phyloP scores from a whole-genome alignment of 92 coral and sea anemone species.

The Parazoanthus swiftii region DNA sequence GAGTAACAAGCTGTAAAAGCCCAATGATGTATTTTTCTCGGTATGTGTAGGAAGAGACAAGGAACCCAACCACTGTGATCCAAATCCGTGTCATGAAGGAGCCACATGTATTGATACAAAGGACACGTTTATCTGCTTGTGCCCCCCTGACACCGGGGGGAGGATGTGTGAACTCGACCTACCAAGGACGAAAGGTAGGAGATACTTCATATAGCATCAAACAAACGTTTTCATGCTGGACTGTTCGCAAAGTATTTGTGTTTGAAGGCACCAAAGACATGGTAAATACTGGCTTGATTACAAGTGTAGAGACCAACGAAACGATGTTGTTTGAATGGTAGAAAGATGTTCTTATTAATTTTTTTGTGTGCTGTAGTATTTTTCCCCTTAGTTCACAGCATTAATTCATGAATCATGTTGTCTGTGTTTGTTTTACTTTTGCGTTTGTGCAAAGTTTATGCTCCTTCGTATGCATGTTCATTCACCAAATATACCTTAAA shows the following conservation, averaged over 20 bases:
- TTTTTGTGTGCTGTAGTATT: neutral
- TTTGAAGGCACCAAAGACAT: too few species aligned
- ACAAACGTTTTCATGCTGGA: too few species aligned
- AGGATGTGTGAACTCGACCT: slow-evolving; percentile 57
- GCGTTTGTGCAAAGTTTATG: neutral
- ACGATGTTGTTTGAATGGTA: too few species aligned
- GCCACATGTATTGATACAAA: slow-evolving; percentile 86
- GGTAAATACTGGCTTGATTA: too few species aligned
- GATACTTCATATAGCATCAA: too few species aligned
- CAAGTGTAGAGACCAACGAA: too few species aligned
- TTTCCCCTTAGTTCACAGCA: neutral
- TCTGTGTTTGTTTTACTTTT: neutral
- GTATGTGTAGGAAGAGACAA: neutral
- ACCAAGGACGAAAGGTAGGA: neutral
- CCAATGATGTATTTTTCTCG: neutral
- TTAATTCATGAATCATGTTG: neutral
- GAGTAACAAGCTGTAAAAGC: too few species aligned
- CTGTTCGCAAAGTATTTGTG: too few species aligned
- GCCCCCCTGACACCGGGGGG: slow-evolving; percentile 69
- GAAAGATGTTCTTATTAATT: too few species aligned
- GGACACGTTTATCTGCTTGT: slow-evolving; percentile 72
- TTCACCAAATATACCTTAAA: too few species aligned
- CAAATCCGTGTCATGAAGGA: slow-evolving; percentile 77
- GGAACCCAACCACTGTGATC: slow-evolving; percentile 50
- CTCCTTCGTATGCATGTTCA: too few species aligned